These are phyloP conservation scores for Alfaro cultratus DNA, from an alignment of 2,797 vertebrate species.

Conservation along the genomic window DNA sequence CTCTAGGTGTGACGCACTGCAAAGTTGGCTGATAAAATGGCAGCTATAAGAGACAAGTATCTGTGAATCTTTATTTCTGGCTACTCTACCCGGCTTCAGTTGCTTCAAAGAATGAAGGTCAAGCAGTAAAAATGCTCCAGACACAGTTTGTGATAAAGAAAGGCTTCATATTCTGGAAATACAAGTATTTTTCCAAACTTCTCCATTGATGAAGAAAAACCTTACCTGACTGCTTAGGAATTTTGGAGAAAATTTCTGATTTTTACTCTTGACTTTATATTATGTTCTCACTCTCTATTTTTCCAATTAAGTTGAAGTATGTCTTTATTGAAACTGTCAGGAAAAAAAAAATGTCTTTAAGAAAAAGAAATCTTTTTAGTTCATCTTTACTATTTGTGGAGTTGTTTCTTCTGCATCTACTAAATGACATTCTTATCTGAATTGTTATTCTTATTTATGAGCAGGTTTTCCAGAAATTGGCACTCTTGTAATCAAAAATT, in stretches of 20 bases:
- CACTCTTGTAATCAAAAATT: neutral
- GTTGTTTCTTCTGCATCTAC: neutral
- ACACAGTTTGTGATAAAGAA: neutral
- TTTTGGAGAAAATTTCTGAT: neutral
- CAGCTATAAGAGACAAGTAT: neutral
- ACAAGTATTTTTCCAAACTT: neutral
- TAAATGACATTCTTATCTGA: neutral
- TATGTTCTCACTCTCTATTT: neutral
- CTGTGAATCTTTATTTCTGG: neutral
- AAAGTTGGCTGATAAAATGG: neutral
- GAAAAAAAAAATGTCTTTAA: neutral
- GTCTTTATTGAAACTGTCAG: neutral
- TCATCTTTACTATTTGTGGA: neutral
- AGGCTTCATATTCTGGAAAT: neutral
- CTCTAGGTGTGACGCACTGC: neutral
- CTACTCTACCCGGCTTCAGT: neutral
- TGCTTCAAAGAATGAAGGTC: neutral
- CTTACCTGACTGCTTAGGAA: neutral
- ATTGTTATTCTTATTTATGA: neutral
- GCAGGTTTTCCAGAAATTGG: neutral
- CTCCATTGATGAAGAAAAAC: neutral
- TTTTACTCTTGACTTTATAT: neutral
- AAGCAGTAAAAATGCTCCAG: neutral
- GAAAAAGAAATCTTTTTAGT: neutral
- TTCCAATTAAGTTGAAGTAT: neutral